Base-by-base conservation (phyloP, 2,113 vertebrate species). In the Herpetotheres cachinnans region DNA sequence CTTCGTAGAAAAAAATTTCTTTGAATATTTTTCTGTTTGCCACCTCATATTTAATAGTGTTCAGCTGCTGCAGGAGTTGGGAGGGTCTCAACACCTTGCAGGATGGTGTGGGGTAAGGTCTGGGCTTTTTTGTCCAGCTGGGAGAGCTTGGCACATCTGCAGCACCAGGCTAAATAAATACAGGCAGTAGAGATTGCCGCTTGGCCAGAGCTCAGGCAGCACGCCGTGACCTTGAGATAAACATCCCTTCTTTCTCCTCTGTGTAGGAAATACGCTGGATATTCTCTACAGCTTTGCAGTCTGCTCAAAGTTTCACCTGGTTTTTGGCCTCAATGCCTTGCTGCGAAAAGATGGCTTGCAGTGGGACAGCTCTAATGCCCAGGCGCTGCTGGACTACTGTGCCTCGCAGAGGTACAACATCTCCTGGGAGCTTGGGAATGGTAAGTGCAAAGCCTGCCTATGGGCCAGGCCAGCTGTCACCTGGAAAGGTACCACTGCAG, bases 381-480 rank as follows among this genome's bases (percentile, higher is more conserved):
- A 74, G 80, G 44, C 73, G 1, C 98, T 99, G 63, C 97, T 99
- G 84, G 91, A 96, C 72, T 99, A 99, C 97, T 99, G 99, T 2
- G 89, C 98, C 77, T 98, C 97, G 5, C 97, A 54, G 80, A 71
- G 89, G 8, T 99, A 99, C 92, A 91, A 85, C 72, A 98, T 99
- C 96, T 98, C 98, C 79, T 99, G 99, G 99, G 99, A 99, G 97
- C 98, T 99, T 5, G 99, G 99, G 30, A 99, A 99, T 7, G 99
- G 99, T 99, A 94, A 72, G 98, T 56, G n/a, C 3, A 6, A 58
- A 47, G 36, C 5, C 42, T 17, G 38, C 29, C 42, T 11, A 24
- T 13, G 47, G 54, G 54, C 30, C 63, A 55, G 58, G 46, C 38
- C 63, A 49, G 19, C 1, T 0, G 0, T 21, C 34, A n/a, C 6